A percentile compares a stretch with the other conserved stretches of the same genome.
These are phyloP conservation scores for Oostethus manadensis DNA, from an alignment of 2,113 vertebrate genomes.

Conservation along the genomic window DNA sequence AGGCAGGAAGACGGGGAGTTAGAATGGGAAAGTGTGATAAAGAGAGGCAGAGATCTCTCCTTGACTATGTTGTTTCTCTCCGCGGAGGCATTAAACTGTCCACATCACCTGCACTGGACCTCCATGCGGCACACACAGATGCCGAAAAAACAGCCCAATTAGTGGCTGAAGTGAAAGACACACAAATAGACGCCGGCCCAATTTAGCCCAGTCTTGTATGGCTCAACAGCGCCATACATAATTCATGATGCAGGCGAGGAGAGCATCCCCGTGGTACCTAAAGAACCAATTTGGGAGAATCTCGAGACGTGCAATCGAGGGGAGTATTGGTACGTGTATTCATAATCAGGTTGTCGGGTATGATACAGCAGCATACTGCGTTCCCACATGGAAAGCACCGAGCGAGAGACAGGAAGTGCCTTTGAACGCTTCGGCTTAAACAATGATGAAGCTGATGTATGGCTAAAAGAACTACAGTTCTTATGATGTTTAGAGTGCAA, in stretches of 20 bases:
- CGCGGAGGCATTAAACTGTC: slow-evolving; percentile 57
- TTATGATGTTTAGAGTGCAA: too few relatives aligned
- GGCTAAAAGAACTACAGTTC: too few relatives aligned
- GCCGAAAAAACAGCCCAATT: slow-evolving; percentile 51
- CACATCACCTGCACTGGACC: slow-evolving; percentile 38
- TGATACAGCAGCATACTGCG: too few relatives aligned
- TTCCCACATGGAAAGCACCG: too few relatives aligned
- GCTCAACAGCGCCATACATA: slow-evolving; percentile 21
- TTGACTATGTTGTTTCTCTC: slow-evolving; percentile 54
- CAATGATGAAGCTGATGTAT: too few relatives aligned
- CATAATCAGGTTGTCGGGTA: too few relatives aligned
- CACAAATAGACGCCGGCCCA: slow-evolving; percentile 24
- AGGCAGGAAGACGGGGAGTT: background rate
- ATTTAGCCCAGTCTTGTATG: slow-evolving; percentile 34
- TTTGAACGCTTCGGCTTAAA: too few relatives aligned
- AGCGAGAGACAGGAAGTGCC: too few relatives aligned
- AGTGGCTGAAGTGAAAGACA: slow-evolving; percentile 32
- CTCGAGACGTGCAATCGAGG: too few relatives aligned
- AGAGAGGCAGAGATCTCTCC: slow-evolving; percentile 49
- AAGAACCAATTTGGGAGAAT: slow-evolving; percentile 4
- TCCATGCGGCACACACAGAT: slow-evolving; percentile 22
- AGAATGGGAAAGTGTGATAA: slow-evolving; percentile 35
- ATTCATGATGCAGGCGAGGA: slow-evolving; percentile 40
- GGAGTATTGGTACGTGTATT: too few relatives aligned
- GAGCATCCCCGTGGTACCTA: slow-evolving; percentile 9